Evolutionary conservation across 1,140 invertebrate genomes (phyloP).

Genomic region (Drosophila triauraria): DNA sequence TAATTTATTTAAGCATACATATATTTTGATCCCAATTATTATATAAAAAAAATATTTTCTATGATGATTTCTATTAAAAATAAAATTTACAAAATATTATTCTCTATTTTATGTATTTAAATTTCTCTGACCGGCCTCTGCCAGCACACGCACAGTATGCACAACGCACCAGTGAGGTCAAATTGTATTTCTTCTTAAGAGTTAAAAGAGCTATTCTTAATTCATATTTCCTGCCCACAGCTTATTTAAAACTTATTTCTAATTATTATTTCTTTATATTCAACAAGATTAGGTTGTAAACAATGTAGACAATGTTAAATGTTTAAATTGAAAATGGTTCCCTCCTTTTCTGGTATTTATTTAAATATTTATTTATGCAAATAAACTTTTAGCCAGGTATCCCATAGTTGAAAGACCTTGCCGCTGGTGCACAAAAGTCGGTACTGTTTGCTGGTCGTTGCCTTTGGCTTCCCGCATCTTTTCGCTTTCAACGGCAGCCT

Average conservation of each 20-base stretch:
- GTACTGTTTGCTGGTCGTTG: conserved; percentile 56
- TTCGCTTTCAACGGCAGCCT: conserved; percentile 73
- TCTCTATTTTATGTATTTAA: background rate
- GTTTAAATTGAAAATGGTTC: background rate
- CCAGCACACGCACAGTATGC: too few species aligned
- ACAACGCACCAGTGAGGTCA: too few species aligned
- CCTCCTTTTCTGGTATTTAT: background rate
- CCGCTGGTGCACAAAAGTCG: conserved; percentile 41
- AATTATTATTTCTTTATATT: background rate
- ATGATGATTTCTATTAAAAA: background rate
- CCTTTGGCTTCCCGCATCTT: conserved; percentile 73
- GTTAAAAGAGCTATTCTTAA: too few species aligned
- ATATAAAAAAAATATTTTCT: too few species aligned
- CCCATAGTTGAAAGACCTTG: conserved; percentile 6
- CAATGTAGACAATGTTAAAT: background rate
- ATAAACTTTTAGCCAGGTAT: conserved; percentile 15
- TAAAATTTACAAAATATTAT: background rate
- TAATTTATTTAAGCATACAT: too few species aligned
- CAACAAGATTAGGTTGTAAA: background rate
- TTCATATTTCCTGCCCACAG: too few species aligned
- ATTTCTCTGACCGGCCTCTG: too few species aligned
- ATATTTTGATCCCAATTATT: too few species aligned
- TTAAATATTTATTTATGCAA: background rate
- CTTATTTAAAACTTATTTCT: too few species aligned
- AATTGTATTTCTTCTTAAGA: too few species aligned